phyloP scores from a whole-genome alignment of 2,113 vertebrate genomes.

The Zonotrichia leucophrys region DNA sequence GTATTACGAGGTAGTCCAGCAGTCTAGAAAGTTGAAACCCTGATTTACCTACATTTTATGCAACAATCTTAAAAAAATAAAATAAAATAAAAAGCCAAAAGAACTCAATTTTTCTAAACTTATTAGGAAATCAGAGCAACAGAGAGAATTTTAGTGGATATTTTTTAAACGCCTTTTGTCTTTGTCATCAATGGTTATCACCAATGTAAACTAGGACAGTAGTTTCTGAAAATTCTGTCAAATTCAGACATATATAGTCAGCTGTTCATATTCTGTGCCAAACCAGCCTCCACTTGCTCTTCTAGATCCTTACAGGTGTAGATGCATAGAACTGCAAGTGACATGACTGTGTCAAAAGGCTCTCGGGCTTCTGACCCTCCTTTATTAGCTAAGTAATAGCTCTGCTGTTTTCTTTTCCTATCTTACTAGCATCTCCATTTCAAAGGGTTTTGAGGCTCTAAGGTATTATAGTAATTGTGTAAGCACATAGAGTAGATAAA shows the following conservation, averaged over 20 bases:
- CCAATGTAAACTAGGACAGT: accelerated
- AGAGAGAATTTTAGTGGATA: background rate
- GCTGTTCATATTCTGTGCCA: background rate
- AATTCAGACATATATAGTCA: background rate
- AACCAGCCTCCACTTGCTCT: background rate
- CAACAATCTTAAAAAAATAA: background rate
- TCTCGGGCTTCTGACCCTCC: background rate
- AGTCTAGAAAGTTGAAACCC: background rate
- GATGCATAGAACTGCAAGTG: background rate
- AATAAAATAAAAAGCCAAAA: background rate
- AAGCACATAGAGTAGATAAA: background rate
- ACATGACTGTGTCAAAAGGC: background rate
- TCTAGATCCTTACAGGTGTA: background rate
- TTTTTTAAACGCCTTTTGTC: background rate
- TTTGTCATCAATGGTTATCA: accelerated
- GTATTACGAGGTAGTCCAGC: background rate
- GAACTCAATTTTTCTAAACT: accelerated
- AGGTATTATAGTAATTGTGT: background rate
- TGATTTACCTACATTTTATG: background rate
- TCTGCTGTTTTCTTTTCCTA: background rate
- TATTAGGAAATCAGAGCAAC: background rate
- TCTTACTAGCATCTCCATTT: background rate
- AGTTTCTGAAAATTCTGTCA: background rate
- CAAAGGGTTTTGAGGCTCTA: background rate
- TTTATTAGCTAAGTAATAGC: background rate